Evolutionary conservation across 2,888 invertebrate species (phyloP), one percentile per base, ranked within the genome.

Genomic region (Agrochola lychnidis): DNA sequence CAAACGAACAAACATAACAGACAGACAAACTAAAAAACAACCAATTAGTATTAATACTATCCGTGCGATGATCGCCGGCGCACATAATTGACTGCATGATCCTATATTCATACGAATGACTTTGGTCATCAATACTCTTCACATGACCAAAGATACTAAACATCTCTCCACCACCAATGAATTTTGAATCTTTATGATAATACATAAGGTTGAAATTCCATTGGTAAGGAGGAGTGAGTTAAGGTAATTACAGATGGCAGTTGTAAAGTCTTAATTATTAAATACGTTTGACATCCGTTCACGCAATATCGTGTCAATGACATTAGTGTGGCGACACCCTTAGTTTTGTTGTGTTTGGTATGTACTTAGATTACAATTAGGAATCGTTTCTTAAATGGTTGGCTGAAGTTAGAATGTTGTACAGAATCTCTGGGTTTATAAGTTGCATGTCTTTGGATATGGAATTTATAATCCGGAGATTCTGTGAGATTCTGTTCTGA

Each of bases 221-320:
- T 6, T 69, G 70, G 0, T 0, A 6, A 0, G 0, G 4, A 4
- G 9, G 0, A 10, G 0, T 4, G 3, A 70, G 64, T 73, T 84
- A 84, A 5, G 77, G 40, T 78, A 76, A 77, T 64, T 57, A 63
- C 30, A 78, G 57, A 66, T 53, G 61, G 22, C n/a, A 59, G 69
- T 45, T 85, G 66, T 81, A 78, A 70, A 88, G 86, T 84, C 86
- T 88, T 93, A 93, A 92, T 93, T 92, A 89, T 90, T 92, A 91
- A 90, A 93, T 93, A 92, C 91, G 90, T 91, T 93, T 92, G 91
- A 92, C 92, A 92, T 92, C 92, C 92, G 92, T 91, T 91, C 89
- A 88, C 90, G 90, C 91, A 84, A 88, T 87, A 87, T 77, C 83
- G 91, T 91, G 91, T 90, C 91, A 91, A 89, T 86, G 91, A 92